A percentile compares a stretch with the other conserved stretches of the same genome.
phyloP scores from a whole-genome alignment of 1,140 invertebrate species.

The Cydia splendana region DNA sequence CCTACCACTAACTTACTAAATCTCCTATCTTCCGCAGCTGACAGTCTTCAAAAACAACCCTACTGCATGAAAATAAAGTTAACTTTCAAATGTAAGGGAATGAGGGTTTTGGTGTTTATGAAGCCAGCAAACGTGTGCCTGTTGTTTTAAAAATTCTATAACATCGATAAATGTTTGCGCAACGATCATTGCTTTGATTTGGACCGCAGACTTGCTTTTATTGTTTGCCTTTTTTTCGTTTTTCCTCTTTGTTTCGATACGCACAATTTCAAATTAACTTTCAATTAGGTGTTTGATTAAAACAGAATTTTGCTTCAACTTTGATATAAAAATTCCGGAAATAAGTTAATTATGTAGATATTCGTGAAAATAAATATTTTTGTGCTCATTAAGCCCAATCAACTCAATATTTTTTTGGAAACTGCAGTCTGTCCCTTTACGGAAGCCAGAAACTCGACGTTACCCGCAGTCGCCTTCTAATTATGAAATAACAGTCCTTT shows the following conservation, averaged over 20 bases:
- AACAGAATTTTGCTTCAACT: not conserved
- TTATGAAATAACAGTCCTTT: conserved; percentile 13
- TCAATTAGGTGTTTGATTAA: conserved; percentile 4
- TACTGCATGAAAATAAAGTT: not conserved
- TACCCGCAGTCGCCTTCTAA: not conserved
- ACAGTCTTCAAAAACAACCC: not conserved
- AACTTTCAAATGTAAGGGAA: not conserved
- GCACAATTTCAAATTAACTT: conserved; percentile 39
- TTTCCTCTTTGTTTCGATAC: conserved; percentile 11
- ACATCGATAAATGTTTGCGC: conserved; percentile 45
- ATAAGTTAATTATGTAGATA: too few relatives aligned
- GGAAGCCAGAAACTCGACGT: not conserved
- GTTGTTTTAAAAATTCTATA: conserved; percentile 47
- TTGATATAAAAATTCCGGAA: too few relatives aligned
- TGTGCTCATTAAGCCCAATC: too few relatives aligned
- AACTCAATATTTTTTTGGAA: not conserved
- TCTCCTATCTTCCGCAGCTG: not conserved
- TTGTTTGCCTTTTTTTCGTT: conserved; percentile 34
- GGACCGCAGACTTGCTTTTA: conserved; percentile 35
- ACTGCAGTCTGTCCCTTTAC: not conserved
- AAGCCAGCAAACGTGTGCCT: conserved; percentile 24
- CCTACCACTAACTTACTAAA: not conserved
- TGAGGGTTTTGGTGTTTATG: not conserved
- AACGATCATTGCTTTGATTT: conserved; percentile 42
- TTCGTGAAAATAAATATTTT: too few relatives aligned